phyloP scores from a whole-genome alignment of 2,113 vertebrate species.

The Leptosomus discolor region DNA sequence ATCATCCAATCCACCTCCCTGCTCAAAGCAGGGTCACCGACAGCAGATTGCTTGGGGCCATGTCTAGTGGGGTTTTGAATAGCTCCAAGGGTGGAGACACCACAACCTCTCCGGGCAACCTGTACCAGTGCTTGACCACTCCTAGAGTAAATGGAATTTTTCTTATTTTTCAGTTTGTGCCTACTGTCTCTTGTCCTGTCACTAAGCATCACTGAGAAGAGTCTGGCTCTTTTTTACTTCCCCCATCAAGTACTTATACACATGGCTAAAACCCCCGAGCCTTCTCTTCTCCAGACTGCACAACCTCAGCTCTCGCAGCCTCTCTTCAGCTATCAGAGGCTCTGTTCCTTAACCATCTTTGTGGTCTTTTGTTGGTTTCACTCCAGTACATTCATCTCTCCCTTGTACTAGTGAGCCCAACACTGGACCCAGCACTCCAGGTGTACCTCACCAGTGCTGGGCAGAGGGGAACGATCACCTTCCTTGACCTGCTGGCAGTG shows the following conservation, averaged over 20 bases:
- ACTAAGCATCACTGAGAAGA: background rate
- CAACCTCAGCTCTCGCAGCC: background rate
- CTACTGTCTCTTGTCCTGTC: background rate
- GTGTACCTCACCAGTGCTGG: background rate
- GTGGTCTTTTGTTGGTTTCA: background rate
- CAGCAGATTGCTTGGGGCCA: background rate
- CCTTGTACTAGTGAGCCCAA: background rate
- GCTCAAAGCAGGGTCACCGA: background rate
- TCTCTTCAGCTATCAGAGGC: background rate
- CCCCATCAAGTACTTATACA: background rate
- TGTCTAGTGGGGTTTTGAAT: background rate
- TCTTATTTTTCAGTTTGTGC: background rate
- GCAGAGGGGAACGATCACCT: background rate
- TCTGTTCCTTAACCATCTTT: background rate
- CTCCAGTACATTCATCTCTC: background rate
- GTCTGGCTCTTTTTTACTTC: background rate
- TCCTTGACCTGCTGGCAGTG: background rate
- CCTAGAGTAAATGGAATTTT: background rate
- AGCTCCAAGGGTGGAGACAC: background rate
- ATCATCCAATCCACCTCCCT: background rate
- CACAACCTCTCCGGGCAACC: background rate
- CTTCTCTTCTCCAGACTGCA: background rate
- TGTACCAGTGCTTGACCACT: background rate
- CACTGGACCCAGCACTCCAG: background rate
- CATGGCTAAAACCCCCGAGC: background rate